Conservation (phyloP, 2,888 invertebrate genomes). For the Eudemis profundana region DNA sequence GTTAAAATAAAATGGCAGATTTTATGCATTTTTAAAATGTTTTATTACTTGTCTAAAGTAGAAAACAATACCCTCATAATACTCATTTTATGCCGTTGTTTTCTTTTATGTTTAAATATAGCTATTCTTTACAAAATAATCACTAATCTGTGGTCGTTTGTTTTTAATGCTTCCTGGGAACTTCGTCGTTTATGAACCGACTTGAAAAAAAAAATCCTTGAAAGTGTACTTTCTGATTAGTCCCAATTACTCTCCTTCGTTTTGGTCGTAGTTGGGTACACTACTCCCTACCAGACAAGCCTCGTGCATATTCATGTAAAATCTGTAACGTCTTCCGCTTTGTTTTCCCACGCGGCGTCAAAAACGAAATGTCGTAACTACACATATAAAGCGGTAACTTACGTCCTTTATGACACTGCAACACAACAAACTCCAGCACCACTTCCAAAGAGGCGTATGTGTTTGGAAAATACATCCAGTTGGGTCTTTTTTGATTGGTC, state of each 20-base stretch:
- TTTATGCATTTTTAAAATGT: too few relatives aligned
- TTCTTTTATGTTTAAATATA: too few relatives aligned
- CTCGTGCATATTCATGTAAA: constrained; percentile 13
- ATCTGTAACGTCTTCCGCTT: constrained; percentile 29
- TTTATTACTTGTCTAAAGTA: too few relatives aligned
- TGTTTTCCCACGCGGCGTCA: constrained; percentile 4
- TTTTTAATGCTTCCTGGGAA: too few relatives aligned
- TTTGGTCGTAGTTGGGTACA: not conserved
- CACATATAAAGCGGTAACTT: not conserved
- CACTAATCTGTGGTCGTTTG: too few relatives aligned
- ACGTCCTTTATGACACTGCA: constrained; percentile 3
- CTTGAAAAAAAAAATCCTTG: too few relatives aligned
- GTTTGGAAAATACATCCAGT: not conserved
- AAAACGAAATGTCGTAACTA: not conserved
- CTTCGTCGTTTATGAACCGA: too few relatives aligned
- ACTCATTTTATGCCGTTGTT: too few relatives aligned
- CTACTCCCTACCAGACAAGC: not conserved
- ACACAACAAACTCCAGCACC: not conserved
- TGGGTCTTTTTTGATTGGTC: not conserved
- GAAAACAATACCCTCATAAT: too few relatives aligned
- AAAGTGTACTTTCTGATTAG: too few relatives aligned
- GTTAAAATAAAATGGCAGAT: too few relatives aligned
- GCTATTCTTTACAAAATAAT: too few relatives aligned
- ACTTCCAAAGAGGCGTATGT: constrained; percentile 10
- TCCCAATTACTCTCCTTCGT: not conserved